Evolutionary conservation across 2,113 vertebrate species (phyloP).

Genomic region (Mastomys coucha): DNA sequence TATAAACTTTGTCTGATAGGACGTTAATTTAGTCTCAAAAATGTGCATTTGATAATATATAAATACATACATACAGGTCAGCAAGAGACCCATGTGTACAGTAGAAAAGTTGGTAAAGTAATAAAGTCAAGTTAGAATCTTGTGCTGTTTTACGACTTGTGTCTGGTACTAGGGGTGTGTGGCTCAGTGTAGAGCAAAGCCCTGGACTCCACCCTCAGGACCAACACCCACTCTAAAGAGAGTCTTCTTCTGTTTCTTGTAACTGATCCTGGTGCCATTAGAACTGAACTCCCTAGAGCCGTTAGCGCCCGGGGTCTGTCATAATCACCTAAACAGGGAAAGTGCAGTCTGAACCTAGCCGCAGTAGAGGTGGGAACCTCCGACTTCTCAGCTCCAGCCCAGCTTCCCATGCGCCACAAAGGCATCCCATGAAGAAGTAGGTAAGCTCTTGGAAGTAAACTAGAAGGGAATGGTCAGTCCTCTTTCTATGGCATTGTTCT

Average conservation of each 20-base stretch:
- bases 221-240: not conserved
- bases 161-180: not conserved
- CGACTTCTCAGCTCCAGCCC: not conserved
- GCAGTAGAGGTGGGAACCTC: not conserved
- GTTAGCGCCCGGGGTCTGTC: not conserved
- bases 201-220: not conserved
- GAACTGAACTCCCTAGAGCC: not conserved
- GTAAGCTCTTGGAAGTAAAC: not conserved
- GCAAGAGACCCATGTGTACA: not conserved
- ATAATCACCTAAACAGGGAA: not conserved
- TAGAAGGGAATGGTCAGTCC: not conserved
- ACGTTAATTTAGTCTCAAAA: constrained; percentile 51
- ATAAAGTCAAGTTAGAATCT: not conserved
- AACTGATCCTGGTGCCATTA: not conserved
- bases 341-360: not conserved
- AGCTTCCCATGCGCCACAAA: not conserved
- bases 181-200: not conserved
- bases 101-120: not conserved
- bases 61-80: not conserved
- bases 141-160: not conserved
- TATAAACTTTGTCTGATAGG: constrained; percentile 57
- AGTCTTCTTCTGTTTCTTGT: not conserved
- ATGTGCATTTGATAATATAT: not conserved
- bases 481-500: not conserved
- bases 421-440: not conserved